Evolutionary conservation across 2,888 invertebrate genomes (phyloP).

Genomic region (Caenorhabditis imperialis): DNA sequence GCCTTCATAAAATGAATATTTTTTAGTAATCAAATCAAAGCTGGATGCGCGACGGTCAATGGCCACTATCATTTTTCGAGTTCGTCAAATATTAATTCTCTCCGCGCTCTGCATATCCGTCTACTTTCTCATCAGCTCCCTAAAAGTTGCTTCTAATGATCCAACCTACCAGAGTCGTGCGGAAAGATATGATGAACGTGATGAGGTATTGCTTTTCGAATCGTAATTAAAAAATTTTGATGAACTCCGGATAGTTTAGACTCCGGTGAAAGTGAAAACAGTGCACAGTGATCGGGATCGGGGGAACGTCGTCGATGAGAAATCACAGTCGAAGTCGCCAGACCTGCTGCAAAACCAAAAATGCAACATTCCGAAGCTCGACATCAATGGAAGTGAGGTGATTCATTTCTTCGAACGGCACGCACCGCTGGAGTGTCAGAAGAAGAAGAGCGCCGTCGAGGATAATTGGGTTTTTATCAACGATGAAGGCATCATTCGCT

Average conservation of each 20-base stretch:
- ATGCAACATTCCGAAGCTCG: conserved; percentile 74
- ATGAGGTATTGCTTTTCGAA: too few relatives aligned
- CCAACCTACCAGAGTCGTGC: conserved; percentile 14
- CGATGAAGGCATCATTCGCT: conserved; percentile 61
- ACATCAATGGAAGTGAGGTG: conserved; percentile 71
- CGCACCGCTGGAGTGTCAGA: conserved; percentile 65
- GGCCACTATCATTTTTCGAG: conserved; percentile 38
- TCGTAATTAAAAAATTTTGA: too few relatives aligned
- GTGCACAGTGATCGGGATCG: conserved; percentile 46
- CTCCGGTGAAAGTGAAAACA: conserved; percentile 31
- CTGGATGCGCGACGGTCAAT: conserved; percentile 11
- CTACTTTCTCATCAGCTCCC: conserved; percentile 28
- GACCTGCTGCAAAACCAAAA: conserved; percentile 40
- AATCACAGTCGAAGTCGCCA: not conserved
- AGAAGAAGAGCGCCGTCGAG: conserved; percentile 26
- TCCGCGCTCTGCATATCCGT: conserved; percentile 24
- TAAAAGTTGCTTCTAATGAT: conserved; percentile 19
- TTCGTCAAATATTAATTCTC: conserved; percentile 39
- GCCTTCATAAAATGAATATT: not conserved
- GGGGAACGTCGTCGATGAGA: not conserved
- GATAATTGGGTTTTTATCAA: conserved; percentile 71
- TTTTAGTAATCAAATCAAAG: too few relatives aligned
- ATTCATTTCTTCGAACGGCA: conserved; percentile 66
- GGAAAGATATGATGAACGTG: conserved; percentile 11
- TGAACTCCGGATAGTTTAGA: too few relatives aligned